Conservation (phyloP, 2,888 invertebrate species). For the Nasonovia ribisnigri region DNA sequence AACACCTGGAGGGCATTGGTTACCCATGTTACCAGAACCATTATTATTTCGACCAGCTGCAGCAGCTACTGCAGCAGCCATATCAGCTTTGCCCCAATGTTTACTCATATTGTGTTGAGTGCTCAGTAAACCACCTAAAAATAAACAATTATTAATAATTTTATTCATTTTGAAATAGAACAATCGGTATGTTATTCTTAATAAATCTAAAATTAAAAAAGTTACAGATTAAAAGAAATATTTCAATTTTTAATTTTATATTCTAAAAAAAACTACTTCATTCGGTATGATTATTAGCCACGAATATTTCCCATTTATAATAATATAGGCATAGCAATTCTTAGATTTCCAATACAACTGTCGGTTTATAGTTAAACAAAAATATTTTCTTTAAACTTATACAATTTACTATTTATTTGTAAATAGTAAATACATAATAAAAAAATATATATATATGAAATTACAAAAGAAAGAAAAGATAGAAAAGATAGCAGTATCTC, state of each 20-base stretch:
- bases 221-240: not conserved
- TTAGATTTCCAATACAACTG: not conserved
- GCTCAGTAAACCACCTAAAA: constrained; percentile 53
- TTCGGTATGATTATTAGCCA: not conserved
- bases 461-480: not conserved
- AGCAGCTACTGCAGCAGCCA: constrained; percentile 66
- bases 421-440: not conserved
- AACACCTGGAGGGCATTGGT: constrained; percentile 74
- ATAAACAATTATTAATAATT: not conserved
- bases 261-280: not conserved
- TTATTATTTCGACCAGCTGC: constrained; percentile 66
- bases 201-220: not conserved
- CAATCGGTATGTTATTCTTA: not conserved
- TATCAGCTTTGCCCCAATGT: constrained; percentile 62
- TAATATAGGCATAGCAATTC: not conserved
- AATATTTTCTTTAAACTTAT: not conserved
- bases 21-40: constrained; percentile 69
- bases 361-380: not conserved
- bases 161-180: not conserved
- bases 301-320: not conserved
- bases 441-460: constrained; percentile 10
- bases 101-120: constrained; percentile 62
- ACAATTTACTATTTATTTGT: not conserved
- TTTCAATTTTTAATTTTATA: not conserved
- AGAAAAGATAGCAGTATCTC: not conserved